These are phyloP conservation scores for Pterophyllum scalare DNA, from an alignment of 2,113 vertebrate species.

Conservation along the genomic window DNA sequence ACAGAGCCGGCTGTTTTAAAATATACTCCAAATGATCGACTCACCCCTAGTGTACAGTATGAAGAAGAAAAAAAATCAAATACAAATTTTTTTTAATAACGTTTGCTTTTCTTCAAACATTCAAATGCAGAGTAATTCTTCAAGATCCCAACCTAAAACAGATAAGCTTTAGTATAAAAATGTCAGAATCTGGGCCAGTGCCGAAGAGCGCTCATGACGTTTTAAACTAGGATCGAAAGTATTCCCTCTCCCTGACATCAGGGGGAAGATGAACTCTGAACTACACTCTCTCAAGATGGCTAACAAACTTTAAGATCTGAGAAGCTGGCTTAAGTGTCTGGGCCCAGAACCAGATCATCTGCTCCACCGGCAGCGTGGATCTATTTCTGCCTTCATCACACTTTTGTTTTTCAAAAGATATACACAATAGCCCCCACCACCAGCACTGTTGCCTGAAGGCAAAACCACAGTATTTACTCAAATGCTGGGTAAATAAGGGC, in stretches of 20 bases:
- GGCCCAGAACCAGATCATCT: conserved; percentile 1
- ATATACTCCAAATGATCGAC: background rate
- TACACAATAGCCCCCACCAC: conserved; percentile 21
- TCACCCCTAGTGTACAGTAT: background rate
- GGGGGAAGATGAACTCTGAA: conserved; percentile 1
- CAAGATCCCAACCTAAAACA: background rate
- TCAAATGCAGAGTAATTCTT: background rate
- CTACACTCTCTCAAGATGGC: conserved; percentile 1
- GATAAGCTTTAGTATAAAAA: rapidly evolving
- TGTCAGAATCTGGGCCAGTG: background rate
- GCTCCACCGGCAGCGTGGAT: background rate
- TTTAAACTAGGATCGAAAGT: conserved; percentile 23
- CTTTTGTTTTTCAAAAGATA: conserved; percentile 49
- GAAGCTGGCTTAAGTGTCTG: conserved; percentile 2
- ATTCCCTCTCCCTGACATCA: background rate
- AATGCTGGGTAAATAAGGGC: conserved; percentile 53
- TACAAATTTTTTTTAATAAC: no score
- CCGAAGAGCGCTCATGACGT: background rate
- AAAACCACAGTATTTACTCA: conserved; percentile 53
- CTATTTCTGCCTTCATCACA: conserved; percentile 35
- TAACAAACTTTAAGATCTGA: conserved; percentile 35
- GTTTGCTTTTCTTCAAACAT: no score
- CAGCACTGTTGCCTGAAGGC: conserved; percentile 28
- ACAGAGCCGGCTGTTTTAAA: no score
- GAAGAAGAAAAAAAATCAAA: background rate